Percentiles rank a stretch among this genome's conserved stretches.
Evolutionary conservation across 1,140 invertebrate species (phyloP).

Genomic region (Ridgeia piscesae): DNA sequence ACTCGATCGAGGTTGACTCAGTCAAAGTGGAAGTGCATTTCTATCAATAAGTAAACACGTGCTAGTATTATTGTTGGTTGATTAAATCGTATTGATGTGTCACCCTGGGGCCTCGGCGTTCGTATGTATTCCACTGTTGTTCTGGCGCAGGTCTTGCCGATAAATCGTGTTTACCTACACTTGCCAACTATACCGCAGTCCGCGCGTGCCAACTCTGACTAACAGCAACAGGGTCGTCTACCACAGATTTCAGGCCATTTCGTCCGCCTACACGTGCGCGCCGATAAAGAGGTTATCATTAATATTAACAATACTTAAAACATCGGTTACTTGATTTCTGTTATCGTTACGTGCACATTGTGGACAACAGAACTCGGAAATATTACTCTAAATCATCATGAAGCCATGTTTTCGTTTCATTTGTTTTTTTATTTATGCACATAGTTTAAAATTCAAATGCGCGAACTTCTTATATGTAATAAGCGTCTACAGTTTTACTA

Average conservation of each 20-base stretch:
- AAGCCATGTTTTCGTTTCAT: no score
- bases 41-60: conserved; percentile 1
- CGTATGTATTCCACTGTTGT: neutral
- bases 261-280: conserved; percentile 37
- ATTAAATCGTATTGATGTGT: neutral
- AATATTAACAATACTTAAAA: neutral
- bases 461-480: no score
- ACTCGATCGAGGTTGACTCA: neutral
- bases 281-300: conserved; percentile 26
- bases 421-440: no score
- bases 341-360: no score
- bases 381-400: no score
- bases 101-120: neutral
- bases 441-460: no score
- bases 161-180: neutral
- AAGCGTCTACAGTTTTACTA: no score
- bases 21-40: neutral
- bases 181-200: neutral
- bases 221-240: neutral
- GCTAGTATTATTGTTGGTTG: neutral
- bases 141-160: neutral
- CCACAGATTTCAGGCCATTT: conserved; percentile 34
- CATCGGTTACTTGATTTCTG: neutral
- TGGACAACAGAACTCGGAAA: no score
- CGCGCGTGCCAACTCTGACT: neutral